Conservation (phyloP, 2,888 invertebrate genomes). For the Notodonta dromedarius region DNA sequence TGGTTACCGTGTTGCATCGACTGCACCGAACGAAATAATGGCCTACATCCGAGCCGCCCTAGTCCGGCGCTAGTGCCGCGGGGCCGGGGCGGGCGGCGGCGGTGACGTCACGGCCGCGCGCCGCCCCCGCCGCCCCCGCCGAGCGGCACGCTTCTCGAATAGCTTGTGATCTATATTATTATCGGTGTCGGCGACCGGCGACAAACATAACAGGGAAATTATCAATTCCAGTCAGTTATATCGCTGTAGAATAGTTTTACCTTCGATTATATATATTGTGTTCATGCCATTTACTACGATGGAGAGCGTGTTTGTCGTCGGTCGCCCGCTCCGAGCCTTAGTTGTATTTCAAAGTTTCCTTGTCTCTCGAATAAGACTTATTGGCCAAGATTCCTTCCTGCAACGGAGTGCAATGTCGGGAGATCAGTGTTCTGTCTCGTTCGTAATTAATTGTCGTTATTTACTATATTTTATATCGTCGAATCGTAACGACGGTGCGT, state of each 20-base stretch:
- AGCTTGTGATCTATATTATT: conserved; percentile 7
- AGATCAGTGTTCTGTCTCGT: conserved; percentile 39
- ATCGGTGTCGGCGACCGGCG: background rate
- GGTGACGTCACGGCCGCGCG: background rate
- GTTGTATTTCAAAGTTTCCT: conserved; percentile 34
- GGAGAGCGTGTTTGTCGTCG: background rate
- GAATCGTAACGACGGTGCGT: conserved; percentile 29
- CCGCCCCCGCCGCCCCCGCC: background rate
- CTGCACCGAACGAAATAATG: conserved; percentile 30
- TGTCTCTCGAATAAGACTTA: conserved; percentile 42
- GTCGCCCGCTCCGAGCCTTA: conserved; percentile 13
- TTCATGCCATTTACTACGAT: background rate
- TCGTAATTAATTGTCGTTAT: conserved; percentile 37
- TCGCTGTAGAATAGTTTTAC: background rate
- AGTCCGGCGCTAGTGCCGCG: background rate
- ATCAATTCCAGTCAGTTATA: background rate
- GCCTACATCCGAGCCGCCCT: conserved; percentile 41
- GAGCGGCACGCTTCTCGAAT: conserved; percentile 1
- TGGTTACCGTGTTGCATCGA: conserved; percentile 20
- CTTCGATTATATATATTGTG: background rate
- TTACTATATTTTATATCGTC: conserved; percentile 37
- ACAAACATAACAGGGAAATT: background rate
- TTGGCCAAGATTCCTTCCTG: conserved; percentile 43
- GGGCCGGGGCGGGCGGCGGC: conserved; percentile 19
- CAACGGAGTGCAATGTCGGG: conserved; percentile 47